These are phyloP conservation scores for Drosophila ohnishii DNA, from an alignment of 1,140 invertebrate species.

Conservation along the genomic window DNA sequence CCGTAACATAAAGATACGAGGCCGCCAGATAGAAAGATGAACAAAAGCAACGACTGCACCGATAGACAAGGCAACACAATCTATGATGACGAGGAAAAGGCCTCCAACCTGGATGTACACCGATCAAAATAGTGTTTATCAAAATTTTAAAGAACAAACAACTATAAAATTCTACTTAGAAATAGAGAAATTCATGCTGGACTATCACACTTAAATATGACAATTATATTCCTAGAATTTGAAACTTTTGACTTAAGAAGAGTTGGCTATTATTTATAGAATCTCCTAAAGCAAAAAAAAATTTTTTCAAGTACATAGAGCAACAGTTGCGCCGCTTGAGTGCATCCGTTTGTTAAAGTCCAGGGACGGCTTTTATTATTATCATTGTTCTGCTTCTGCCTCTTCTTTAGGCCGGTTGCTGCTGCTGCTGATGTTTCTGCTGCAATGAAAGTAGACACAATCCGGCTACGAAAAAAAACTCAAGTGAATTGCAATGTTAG, in stretches of 20 bases:
- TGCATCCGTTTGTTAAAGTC: conserved; percentile 63
- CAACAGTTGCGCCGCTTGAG: conserved; percentile 72
- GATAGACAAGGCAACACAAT: conserved; percentile 17
- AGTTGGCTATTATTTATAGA: not conserved
- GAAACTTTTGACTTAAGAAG: fast-evolving
- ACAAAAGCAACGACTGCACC: conserved; percentile 38
- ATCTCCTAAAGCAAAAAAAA: not conserved
- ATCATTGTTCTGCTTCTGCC: conserved; percentile 39
- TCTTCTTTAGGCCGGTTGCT: conserved; percentile 28
- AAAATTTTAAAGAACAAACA: too few relatives aligned
- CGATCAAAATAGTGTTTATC: not conserved
- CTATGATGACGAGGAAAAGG: conserved; percentile 42
- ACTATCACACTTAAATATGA: not conserved
- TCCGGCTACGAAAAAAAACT: conserved; percentile 46
- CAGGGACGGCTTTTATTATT: conserved; percentile 60
- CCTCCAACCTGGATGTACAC: conserved; percentile 41
- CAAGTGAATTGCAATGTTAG: conserved; percentile 75
- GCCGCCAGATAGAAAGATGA: conserved; percentile 52
- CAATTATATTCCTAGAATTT: not conserved
- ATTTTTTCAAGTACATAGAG: conserved; percentile 16
- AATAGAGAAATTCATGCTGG: not conserved
- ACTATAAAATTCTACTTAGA: not conserved
- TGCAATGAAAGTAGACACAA: conserved; percentile 47
- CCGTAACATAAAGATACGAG: conserved; percentile 44
- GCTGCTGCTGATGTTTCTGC: conserved; percentile 27